A percentile compares a stretch with the other conserved stretches of the same genome.
These are phyloP conservation scores for Ursus arctos DNA, from an alignment of 2,113 vertebrate species.

Conservation along the genomic window DNA sequence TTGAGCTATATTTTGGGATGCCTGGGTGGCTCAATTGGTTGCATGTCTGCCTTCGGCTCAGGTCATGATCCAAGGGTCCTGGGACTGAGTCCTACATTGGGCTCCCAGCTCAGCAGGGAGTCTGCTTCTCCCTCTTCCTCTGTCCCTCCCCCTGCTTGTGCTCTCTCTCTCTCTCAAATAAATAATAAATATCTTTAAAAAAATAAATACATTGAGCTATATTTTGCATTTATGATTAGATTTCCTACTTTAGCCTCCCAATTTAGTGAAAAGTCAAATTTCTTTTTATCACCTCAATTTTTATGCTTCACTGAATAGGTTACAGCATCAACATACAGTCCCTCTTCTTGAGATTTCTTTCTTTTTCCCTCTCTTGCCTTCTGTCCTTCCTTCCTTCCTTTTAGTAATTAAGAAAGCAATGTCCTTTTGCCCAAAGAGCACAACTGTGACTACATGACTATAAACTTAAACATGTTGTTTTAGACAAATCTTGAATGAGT, in stretches of 20 bases:
- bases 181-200: background rate
- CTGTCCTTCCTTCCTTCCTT: background rate
- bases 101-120: too few species aligned
- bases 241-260: background rate
- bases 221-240: background rate
- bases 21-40: background rate
- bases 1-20: background rate
- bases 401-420: background rate
- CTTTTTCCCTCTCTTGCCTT: background rate
- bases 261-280: background rate
- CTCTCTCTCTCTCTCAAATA: background rate
- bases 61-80: too few species aligned
- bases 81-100: accelerated
- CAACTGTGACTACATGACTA: background rate
- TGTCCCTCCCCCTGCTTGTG: too few species aligned
- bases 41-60: too few species aligned
- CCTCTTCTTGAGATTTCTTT: background rate
- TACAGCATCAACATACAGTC: background rate
- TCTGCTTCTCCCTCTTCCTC: too few species aligned
- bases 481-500: background rate
- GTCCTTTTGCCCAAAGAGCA: background rate
- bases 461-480: background rate
- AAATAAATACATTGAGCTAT: background rate
- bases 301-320: background rate
- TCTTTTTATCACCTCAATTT: background rate